Evolutionary conservation across 2,797 vertebrate genomes (phyloP).

Genomic region (Hemibagrus guttatus): DNA sequence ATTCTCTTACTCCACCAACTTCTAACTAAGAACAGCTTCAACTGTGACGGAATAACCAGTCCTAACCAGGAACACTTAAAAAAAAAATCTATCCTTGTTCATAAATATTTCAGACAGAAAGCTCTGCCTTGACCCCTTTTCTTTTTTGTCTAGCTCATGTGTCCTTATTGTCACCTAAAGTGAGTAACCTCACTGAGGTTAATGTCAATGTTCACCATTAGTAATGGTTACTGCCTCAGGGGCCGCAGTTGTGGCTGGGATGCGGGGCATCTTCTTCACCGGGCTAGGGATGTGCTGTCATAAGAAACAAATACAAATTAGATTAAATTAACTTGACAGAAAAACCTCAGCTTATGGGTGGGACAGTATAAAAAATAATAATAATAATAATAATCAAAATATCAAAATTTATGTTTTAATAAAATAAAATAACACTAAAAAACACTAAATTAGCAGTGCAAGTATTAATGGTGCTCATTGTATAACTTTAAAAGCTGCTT

Average conservation of each 20-base stretch:
- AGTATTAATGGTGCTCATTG: neutral
- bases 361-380: neutral
- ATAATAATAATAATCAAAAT: too few species aligned
- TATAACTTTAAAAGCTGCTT: neutral
- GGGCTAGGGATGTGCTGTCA: slow-evolving; percentile 90
- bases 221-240: slow-evolving; percentile 77
- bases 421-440: neutral
- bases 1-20: neutral
- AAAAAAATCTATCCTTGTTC: slow-evolving; percentile 29
- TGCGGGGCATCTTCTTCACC: slow-evolving; percentile 94
- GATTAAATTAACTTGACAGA: neutral
- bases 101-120: slow-evolving; percentile 29
- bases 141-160: slow-evolving; percentile 36
- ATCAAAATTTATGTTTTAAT: neutral
- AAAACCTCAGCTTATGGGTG: neutral
- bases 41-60: slow-evolving; percentile 32
- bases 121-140: slow-evolving; percentile 30
- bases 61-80: slow-evolving; percentile 38
- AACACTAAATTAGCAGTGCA: neutral
- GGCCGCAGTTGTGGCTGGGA: slow-evolving; percentile 76
- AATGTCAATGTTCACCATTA: slow-evolving; percentile 80
- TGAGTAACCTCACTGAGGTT: slow-evolving; percentile 72
- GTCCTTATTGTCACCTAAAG: slow-evolving; percentile 20
- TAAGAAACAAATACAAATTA: slow-evolving; percentile 30
- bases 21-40: slow-evolving; percentile 27